These are phyloP conservation scores for Loripinus fragilis DNA, from an alignment of 2,888 invertebrate species.

Conservation along the genomic window DNA sequence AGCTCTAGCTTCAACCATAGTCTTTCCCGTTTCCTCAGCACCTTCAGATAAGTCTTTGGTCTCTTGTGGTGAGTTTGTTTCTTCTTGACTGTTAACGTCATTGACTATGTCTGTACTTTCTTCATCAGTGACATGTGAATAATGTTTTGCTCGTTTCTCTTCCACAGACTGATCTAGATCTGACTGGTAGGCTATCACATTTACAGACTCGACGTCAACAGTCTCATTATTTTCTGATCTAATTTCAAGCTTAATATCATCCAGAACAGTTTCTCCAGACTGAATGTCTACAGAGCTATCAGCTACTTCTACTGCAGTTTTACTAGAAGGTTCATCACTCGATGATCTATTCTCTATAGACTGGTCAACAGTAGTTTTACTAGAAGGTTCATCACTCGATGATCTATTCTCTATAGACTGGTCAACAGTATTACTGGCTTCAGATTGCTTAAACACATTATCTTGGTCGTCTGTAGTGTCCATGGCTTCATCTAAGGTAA, in stretches of 20 bases:
- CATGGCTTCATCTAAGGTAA: background rate
- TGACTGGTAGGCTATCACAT: constrained; percentile 27
- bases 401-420: background rate
- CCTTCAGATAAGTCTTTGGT: background rate
- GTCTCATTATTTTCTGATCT: background rate
- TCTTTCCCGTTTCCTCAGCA: background rate
- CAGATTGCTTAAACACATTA: background rate
- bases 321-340: background rate
- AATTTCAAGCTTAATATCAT: background rate
- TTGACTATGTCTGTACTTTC: background rate
- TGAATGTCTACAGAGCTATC: background rate
- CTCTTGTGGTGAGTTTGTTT: background rate
- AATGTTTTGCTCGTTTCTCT: constrained; percentile 60
- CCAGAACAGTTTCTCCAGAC: background rate
- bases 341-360: background rate
- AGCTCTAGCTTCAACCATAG: too few species aligned
- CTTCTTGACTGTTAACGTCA: background rate
- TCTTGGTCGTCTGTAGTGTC: background rate
- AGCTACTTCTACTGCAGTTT: background rate
- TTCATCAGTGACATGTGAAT: background rate
- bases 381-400: background rate
- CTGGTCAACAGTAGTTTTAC: background rate
- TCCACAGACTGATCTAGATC: constrained; percentile 57
- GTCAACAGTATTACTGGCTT: background rate
- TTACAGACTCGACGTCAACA: background rate